Evolutionary conservation across 2,113 vertebrate genomes (phyloP).

Genomic region (Silurus glanis): DNA sequence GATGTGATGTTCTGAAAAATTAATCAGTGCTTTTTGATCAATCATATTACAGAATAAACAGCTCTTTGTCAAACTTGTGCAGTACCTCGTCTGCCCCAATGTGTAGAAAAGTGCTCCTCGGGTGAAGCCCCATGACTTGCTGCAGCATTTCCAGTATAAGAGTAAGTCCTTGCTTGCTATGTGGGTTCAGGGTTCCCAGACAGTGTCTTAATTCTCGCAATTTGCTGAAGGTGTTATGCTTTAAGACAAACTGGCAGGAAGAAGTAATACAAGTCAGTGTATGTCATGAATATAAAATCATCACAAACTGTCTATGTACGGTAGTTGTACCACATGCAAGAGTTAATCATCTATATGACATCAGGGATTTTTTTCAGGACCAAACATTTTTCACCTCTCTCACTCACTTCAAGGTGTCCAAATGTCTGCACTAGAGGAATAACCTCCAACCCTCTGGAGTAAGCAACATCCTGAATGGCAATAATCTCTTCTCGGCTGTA

Average conservation of each 20-base stretch:
- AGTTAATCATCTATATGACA: neutral
- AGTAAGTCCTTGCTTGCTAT: constrained; percentile 72
- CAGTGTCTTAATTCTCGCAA: constrained; percentile 82
- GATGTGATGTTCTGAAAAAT: neutral
- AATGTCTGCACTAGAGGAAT: constrained; percentile 93
- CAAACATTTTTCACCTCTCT: neutral
- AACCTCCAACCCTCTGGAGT: constrained; percentile 77
- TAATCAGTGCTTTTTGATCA: neutral
- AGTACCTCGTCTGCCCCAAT: constrained; percentile 92
- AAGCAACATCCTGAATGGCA: constrained; percentile 77
- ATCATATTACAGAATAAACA: neutral
- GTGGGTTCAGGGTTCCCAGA: constrained; percentile 88
- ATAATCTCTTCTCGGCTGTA: constrained; percentile 78
- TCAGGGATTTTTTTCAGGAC: neutral
- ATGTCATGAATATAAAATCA: too few species aligned
- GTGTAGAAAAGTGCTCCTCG: constrained; percentile 76
- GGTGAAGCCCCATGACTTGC: constrained; percentile 85
- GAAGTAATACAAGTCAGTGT: neutral
- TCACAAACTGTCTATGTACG: neutral
- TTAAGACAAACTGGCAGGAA: constrained; percentile 85
- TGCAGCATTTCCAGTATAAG: constrained; percentile 84
- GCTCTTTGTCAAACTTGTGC: neutral
- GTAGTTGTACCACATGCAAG: neutral
- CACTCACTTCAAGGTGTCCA: constrained; percentile 94
- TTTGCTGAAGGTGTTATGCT: constrained; percentile 78